Evolutionary conservation across 2,888 invertebrate species (phyloP).

Genomic region (Gortyna flavago): DNA sequence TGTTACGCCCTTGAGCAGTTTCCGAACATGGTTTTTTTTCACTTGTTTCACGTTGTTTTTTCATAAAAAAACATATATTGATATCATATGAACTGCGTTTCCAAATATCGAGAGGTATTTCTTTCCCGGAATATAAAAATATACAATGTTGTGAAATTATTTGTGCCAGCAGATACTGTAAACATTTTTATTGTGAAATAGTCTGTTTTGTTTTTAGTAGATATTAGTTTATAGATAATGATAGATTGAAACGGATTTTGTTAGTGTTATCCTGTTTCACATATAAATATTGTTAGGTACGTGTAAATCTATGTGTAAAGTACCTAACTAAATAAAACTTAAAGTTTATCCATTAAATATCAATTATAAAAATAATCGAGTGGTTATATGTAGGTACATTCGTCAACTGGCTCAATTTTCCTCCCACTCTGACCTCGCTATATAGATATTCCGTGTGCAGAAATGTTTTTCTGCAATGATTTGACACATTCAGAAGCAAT

Average conservation of each 20-base stretch:
- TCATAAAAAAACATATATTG: conserved; percentile 15
- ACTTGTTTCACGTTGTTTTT: conserved; percentile 45
- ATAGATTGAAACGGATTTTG: neutral
- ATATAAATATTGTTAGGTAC: neutral
- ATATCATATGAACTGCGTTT: conserved; percentile 28
- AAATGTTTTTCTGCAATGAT: conserved; percentile 41
- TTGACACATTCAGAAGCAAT: conserved; percentile 42
- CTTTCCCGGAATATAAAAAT: conserved; percentile 2
- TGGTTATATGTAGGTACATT: neutral
- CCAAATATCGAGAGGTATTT: neutral
- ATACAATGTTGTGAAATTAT: conserved; percentile 10
- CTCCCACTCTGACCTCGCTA: neutral
- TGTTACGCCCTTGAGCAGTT: conserved; percentile 48
- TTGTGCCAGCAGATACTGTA: neutral
- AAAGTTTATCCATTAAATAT: neutral
- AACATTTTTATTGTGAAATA: conserved; percentile 12
- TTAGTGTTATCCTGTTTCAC: neutral
- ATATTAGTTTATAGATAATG: neutral
- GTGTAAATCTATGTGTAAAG: neutral
- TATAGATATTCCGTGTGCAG: conserved; percentile 16
- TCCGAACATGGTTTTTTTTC: conserved; percentile 47
- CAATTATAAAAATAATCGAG: neutral
- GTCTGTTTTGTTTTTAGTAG: neutral
- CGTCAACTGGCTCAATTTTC: neutral
- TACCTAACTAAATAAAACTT: neutral